Evolutionary conservation across 2,888 invertebrate genomes (phyloP), one percentile per base, ranked within the genome.

Genomic region (Drosophila niveifrons): DNA sequence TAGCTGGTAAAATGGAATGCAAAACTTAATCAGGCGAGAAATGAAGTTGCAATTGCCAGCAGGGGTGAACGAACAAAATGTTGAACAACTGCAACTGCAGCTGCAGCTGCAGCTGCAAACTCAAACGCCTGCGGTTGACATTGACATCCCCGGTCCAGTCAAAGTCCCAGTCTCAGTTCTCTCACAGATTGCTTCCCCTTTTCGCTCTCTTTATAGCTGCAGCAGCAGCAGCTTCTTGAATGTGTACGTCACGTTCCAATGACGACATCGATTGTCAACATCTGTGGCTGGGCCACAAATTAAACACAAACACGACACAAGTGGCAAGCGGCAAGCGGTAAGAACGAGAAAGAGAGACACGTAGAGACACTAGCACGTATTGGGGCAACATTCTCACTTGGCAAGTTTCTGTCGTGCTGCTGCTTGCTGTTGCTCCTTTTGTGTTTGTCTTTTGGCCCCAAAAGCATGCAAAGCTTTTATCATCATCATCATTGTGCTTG

Each of bases 231-330:
- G 18, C 62, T 48, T 57, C 46, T 57, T 51, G 68, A 63, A 67
- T 31, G 53, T 65, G 61, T 53, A 69, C 51, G 51, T 56, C 66
- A 74, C 69, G 73, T 73, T 17, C 44, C 52, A 66, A 62, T 72
- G 67, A 72, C 75, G 66, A 66, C 83, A 81, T 83, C 75, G 87
- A 83, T 66, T 80, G 88, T 74, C 82, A 75, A 64, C 85, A 79
- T 61, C 73, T 76, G 67, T 74, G 84, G 70, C 71, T 64, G 72
- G 48, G 73, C 63, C 74, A 53, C 86, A 85, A 85, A 88, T 85
- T 75, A 81, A 88, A 83, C 86, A 77, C 78, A 85, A 85, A 85
- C 85, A 87, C 46, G 44, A 15, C 15, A 29, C 15, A 10, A 29
- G 43, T 11, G 34, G 48, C 11, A 57, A 10, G 36, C 6, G 43